Base-by-base conservation (phyloP, 2,113 vertebrate genomes). In the Hystrix brachyura region DNA sequence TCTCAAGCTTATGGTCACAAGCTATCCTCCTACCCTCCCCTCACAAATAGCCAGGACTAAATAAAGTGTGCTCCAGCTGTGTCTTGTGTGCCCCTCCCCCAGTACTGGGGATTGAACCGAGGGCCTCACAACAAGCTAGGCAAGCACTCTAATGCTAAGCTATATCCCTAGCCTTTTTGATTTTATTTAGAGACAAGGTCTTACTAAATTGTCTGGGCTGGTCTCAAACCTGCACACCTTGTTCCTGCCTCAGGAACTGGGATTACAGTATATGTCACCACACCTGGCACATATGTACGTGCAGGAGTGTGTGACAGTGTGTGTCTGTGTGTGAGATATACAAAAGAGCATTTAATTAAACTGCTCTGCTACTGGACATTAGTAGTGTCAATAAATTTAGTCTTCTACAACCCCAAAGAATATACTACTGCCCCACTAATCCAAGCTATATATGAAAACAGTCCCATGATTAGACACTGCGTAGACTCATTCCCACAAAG, bases 321-420 rank as follows among this genome's bases (percentile, higher is more conserved):
- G 21, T 57, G 7, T 67, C 67, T n/a, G 55, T 5, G 11, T 46
- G 59, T 2, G 53, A 4, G 21, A 34, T 25, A 79, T 19, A 10
- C 27, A 38, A 78, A 43, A 53, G 21, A 92, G 1, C 87, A 78
- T 19, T 59, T 79, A 60, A 90, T 2, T 74, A 88, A n/a, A 18
- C 48, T 19, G 7, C 19, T 83, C n/a, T 88, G 23, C 60, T 84
- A 76, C 59, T 92, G 38, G 92, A 3, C 46, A 93, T 78, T 48
- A 89, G 90, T 55, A 88, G 25, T 7, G 83, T 15, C 83, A 81
- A 74, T 21, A 12, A 94, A 83, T 92, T 87, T 92, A 90, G 46
- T 13, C 7, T 55, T 92, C 65, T 48, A 65, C 59, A 84, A 91
- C 48, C 29, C 29, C 71, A 62, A 89, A 60, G 7, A 72, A 76